A percentile compares a stretch with the other conserved stretches of the same genome.
phyloP scores from a whole-genome alignment of 2,797 vertebrate genomes.

The Lepidocolaptes lacrymiger region DNA sequence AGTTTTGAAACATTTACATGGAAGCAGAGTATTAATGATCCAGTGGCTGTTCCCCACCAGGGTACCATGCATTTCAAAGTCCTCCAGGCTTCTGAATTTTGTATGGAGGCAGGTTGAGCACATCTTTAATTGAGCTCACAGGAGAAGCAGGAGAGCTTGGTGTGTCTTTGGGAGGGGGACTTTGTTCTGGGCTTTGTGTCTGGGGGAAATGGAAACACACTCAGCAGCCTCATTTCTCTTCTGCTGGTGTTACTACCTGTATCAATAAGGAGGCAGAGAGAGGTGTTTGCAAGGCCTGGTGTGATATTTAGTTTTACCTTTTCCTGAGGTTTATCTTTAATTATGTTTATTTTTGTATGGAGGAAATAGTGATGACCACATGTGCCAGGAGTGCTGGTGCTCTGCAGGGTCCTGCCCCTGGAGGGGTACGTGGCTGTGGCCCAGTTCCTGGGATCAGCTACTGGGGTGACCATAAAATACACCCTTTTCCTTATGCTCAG shows the following conservation, averaged over 20 bases:
- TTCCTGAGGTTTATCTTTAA: not conserved
- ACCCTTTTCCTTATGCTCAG: not conserved
- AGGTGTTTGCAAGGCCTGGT: not conserved
- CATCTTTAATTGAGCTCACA: constrained; percentile 45
- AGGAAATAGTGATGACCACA: not conserved
- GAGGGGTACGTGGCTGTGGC: not conserved
- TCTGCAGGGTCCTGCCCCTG: not conserved
- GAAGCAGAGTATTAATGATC: constrained; percentile 18
- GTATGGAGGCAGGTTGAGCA: constrained; percentile 29
- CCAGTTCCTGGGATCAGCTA: not conserved
- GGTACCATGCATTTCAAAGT: constrained; percentile 37
- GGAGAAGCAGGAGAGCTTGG: not conserved
- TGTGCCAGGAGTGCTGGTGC: not conserved
- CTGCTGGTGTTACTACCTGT: not conserved
- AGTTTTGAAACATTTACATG: constrained; percentile 44
- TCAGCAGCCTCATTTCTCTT: not conserved
- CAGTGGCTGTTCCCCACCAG: constrained; percentile 7
- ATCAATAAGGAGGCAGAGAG: not conserved
- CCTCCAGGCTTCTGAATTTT: constrained; percentile 55
- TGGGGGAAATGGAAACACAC: not conserved
- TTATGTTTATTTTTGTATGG: not conserved
- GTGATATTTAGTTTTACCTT: not conserved
- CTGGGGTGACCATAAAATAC: not conserved
- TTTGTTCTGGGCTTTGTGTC: not conserved
- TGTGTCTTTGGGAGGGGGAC: not conserved